Percentiles rank a stretch among this genome's conserved stretches.
phyloP scores from a whole-genome alignment of 2,113 vertebrate species.

The Ia io region DNA sequence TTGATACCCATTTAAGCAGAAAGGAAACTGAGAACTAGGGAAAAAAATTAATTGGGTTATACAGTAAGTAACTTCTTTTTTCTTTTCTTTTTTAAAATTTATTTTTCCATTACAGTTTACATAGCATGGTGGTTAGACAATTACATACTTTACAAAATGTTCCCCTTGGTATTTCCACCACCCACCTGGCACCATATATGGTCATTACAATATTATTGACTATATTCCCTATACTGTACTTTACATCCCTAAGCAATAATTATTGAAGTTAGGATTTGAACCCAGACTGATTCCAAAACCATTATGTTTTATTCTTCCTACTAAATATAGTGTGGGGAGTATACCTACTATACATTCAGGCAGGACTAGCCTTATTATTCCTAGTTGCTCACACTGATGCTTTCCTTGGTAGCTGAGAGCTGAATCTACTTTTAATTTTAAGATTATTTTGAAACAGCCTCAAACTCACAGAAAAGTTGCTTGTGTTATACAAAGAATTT shows the following conservation, averaged over 20 bases:
- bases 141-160: too few relatives aligned
- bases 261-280: not conserved
- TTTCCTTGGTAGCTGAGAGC: not conserved
- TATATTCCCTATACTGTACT: not conserved
- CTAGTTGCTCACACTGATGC: not conserved
- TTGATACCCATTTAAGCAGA: not conserved
- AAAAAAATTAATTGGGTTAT: not conserved
- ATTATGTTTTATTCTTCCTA: not conserved
- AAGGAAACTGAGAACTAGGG: not conserved
- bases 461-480: constrained; percentile 7
- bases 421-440: not conserved
- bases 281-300: not conserved
- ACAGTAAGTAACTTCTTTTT: not conserved
- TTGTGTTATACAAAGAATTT: not conserved
- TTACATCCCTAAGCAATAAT: not conserved
- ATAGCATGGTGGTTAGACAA: not conserved
- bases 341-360: not conserved
- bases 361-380: not conserved
- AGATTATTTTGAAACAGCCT: not conserved
- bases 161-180: too few relatives aligned
- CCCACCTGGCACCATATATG: too few relatives aligned
- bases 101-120: not conserved
- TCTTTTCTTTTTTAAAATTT: not conserved
- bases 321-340: not conserved
- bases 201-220: too few relatives aligned